Conservation (phyloP, 2,888 invertebrate species). For the Sialis lutaria region DNA sequence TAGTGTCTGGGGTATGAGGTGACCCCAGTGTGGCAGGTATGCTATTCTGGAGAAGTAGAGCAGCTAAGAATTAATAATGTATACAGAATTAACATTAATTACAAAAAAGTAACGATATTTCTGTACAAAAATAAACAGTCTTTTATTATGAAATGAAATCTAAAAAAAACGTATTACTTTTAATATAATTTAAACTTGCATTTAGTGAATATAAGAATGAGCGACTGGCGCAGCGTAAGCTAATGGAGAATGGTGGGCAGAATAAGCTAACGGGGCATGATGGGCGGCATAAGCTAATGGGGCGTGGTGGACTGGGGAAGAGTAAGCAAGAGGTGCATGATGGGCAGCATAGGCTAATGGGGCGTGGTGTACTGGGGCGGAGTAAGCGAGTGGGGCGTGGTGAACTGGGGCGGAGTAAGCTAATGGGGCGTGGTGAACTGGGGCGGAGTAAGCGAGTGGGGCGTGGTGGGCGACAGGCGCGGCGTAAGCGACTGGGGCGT, state of each 20-base stretch:
- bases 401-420: slow-evolving; percentile 14
- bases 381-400: slow-evolving; percentile 12
- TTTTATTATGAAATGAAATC: too few species aligned
- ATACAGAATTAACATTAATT: too few species aligned
- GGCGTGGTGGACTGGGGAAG: background rate
- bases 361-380: slow-evolving; percentile 20
- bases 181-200: too few species aligned
- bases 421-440: slow-evolving; percentile 22
- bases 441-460: slow-evolving; percentile 8
- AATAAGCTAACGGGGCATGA: background rate
- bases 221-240: background rate
- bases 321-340: background rate
- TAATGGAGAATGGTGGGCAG: background rate
- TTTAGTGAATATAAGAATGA: background rate
- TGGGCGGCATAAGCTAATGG: background rate
- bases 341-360: slow-evolving; percentile 13
- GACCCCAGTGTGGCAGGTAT: too few species aligned
- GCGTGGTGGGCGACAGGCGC: slow-evolving; percentile 16
- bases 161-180: too few species aligned
- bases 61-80: too few species aligned
- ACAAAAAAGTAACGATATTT: too few species aligned
- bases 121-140: too few species aligned
- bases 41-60: too few species aligned
- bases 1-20: too few species aligned
- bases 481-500: slow-evolving; percentile 7